Evolutionary conservation across 2,888 invertebrate genomes (phyloP).

Genomic region (Leptinotarsa haldemani): DNA sequence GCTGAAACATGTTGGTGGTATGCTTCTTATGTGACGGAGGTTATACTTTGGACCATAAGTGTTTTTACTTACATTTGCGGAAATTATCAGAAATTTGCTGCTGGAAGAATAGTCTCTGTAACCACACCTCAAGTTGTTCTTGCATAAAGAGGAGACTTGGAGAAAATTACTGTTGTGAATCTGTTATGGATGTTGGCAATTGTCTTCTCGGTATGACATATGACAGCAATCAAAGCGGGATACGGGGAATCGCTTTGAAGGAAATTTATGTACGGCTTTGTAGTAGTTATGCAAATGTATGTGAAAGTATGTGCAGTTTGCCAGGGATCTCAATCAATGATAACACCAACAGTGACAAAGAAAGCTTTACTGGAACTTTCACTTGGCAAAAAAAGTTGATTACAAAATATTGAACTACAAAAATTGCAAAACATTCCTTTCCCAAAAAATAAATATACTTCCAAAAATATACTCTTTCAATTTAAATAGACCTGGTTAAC

Average conservation of each 20-base stretch:
- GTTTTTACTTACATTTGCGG: slow-evolving; percentile 48
- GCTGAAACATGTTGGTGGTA: slow-evolving; percentile 48
- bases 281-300: background rate
- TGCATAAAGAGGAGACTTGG: slow-evolving; percentile 29
- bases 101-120: slow-evolving; percentile 42
- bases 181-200: slow-evolving; percentile 27
- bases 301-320: no score
- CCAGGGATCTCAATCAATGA: no score
- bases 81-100: slow-evolving; percentile 48
- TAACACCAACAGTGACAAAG: no score
- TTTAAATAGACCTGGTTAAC: no score
- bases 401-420: no score
- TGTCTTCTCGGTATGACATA: slow-evolving; percentile 28
- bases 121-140: slow-evolving; percentile 48
- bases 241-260: background rate
- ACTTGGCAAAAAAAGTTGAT: no score
- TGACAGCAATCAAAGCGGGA: background rate
- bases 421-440: no score
- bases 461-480: no score
- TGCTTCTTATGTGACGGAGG: slow-evolving; percentile 52
- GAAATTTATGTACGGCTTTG: background rate
- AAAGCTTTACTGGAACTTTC: no score
- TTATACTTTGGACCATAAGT: slow-evolving; percentile 46
- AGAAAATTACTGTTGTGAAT: slow-evolving; percentile 13
- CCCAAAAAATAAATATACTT: no score